Conservation (phyloP, 2,797 vertebrate species). For the Balearica regulorum region DNA sequence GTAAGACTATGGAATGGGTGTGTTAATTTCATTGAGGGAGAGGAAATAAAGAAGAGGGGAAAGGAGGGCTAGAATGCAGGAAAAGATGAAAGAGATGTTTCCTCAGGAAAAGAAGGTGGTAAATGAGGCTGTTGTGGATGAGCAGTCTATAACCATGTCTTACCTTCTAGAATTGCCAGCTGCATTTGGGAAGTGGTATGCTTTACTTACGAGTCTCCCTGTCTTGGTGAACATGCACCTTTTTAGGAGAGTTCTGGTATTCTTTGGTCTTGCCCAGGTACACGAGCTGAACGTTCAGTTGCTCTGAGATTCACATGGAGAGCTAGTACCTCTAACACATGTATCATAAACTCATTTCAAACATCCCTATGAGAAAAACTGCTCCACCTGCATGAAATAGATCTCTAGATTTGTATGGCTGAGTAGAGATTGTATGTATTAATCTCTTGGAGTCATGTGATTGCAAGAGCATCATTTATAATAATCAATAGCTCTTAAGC, state of each 20-base stretch:
- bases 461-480: neutral
- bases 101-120: neutral
- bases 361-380: neutral
- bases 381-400: neutral
- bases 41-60: neutral
- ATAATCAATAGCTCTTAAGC: neutral
- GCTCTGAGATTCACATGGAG: accelerated
- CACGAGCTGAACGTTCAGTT: neutral
- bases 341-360: neutral
- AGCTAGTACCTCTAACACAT: accelerated
- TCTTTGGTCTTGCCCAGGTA: neutral
- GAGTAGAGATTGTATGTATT: neutral
- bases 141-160: neutral
- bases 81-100: neutral
- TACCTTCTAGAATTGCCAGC: neutral
- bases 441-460: neutral
- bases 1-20: neutral
- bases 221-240: neutral
- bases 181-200: neutral
- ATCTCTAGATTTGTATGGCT: neutral
- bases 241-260: neutral
- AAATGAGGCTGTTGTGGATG: neutral
- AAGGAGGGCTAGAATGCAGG: neutral
- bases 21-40: neutral
- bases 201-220: neutral